These are phyloP conservation scores for Drosophila littoralis DNA, from an alignment of 1,140 invertebrate genomes.

Conservation along the genomic window DNA sequence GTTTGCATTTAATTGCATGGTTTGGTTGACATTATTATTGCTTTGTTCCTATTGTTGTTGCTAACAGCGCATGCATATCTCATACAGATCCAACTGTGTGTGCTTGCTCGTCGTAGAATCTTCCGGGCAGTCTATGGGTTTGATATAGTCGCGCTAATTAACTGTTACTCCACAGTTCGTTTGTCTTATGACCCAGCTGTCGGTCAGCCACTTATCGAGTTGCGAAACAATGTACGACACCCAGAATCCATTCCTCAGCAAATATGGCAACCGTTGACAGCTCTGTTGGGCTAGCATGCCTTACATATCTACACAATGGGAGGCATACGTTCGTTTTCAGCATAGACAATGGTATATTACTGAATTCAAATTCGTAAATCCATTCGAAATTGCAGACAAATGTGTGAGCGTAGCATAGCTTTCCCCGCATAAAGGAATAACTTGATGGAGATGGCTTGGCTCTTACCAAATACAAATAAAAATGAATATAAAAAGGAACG, in stretches of 20 bases:
- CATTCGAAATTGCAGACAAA: too few relatives aligned
- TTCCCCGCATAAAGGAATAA: too few relatives aligned
- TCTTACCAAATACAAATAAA: too few relatives aligned
- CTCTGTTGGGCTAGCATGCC: slow-evolving; percentile 16
- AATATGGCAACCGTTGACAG: slow-evolving; percentile 63
- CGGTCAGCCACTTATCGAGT: slow-evolving; percentile 45
- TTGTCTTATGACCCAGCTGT: slow-evolving; percentile 55
- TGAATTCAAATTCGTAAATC: not conserved
- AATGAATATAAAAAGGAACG: too few relatives aligned
- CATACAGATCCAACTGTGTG: slow-evolving; percentile 23
- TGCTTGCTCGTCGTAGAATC: slow-evolving; percentile 14
- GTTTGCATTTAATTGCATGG: slow-evolving; percentile 78
- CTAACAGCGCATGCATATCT: slow-evolving; percentile 57
- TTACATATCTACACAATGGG: not conserved
- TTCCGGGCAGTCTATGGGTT: slow-evolving; percentile 26
- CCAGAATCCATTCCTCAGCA: slow-evolving; percentile 36
- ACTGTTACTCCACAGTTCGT: slow-evolving; percentile 65
- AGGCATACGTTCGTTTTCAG: not conserved
- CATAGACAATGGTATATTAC: not conserved
- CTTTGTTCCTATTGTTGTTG: slow-evolving; percentile 30
- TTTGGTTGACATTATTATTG: slow-evolving; percentile 30
- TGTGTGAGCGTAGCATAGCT: too few relatives aligned
- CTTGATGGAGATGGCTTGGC: too few relatives aligned
- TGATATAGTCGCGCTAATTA: slow-evolving; percentile 76
- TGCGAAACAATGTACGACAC: slow-evolving; percentile 28